Percentiles rank a stretch among this genome's conserved stretches.
phyloP scores from a whole-genome alignment of 2,113 vertebrate species.

The Lipophrys pholis region DNA sequence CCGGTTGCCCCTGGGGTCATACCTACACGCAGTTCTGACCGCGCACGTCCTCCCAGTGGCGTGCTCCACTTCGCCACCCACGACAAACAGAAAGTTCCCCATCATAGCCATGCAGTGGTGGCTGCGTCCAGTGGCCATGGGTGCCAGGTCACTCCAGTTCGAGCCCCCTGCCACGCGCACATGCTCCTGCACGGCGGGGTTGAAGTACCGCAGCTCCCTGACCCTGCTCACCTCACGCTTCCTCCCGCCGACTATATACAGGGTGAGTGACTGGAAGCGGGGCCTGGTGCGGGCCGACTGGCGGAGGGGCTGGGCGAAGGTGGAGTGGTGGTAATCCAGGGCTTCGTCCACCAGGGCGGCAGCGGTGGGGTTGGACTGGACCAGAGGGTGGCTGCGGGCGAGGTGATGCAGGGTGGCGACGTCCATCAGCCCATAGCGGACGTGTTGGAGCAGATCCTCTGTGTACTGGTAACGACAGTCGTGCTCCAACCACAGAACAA shows the following conservation, averaged over 20 bases:
- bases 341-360: constrained; percentile 92
- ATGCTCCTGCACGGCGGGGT: constrained; percentile 89
- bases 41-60: constrained; percentile 91
- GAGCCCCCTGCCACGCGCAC: constrained; percentile 88
- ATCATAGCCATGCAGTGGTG: constrained; percentile 97
- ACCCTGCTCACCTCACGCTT: constrained; percentile 94
- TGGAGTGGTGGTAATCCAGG: constrained; percentile 91
- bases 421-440: constrained; percentile 96
- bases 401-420: constrained; percentile 89
- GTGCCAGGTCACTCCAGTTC: constrained; percentile 93
- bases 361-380: constrained; percentile 88
- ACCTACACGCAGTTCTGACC: constrained; percentile 92
- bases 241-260: constrained; percentile 93
- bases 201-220: constrained; percentile 93
- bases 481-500: constrained; percentile 94
- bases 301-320: constrained; percentile 93
- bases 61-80: constrained; percentile 94
- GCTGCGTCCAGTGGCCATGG: constrained; percentile 93
- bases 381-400: constrained; percentile 88
- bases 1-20: constrained; percentile 90
- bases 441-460: constrained; percentile 92
- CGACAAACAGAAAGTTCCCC: constrained; percentile 96
- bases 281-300: constrained; percentile 92
- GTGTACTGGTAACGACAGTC: constrained; percentile 92
- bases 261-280: constrained; percentile 92